Evolutionary conservation across 2,888 invertebrate species (phyloP).

Genomic region (Lamproptera curius): DNA sequence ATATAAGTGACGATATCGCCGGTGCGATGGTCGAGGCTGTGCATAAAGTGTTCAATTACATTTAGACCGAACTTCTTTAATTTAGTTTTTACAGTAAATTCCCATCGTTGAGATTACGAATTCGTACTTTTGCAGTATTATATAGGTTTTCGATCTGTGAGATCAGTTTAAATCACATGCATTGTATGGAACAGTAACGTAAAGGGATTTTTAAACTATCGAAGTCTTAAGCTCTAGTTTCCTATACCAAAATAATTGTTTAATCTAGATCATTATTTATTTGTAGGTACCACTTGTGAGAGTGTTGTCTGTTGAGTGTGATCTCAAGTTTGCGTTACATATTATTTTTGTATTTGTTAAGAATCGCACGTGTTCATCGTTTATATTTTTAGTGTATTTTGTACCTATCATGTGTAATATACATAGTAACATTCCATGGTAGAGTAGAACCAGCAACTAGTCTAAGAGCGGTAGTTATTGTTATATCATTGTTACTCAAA

Average conservation of each 20-base stretch:
- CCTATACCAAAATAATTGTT: constrained; percentile 70
- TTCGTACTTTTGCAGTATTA: constrained; percentile 65
- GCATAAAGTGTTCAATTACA: constrained; percentile 75
- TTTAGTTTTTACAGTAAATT: constrained; percentile 59
- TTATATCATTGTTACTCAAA: constrained; percentile 35
- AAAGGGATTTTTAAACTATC: constrained; percentile 32
- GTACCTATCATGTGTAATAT: constrained; percentile 50
- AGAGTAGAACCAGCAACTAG: constrained; percentile 64
- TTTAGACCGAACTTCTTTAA: constrained; percentile 49
- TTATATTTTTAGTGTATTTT: constrained; percentile 45
- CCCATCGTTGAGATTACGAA: constrained; percentile 71
- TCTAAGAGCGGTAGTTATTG: constrained; percentile 55
- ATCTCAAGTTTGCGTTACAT: constrained; percentile 62
- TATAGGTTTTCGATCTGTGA: constrained; percentile 48
- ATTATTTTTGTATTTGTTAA: constrained; percentile 42
- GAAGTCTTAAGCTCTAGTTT: constrained; percentile 60
- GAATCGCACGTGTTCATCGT: constrained; percentile 56
- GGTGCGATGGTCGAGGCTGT: constrained; percentile 70
- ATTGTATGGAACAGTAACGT: constrained; percentile 38
- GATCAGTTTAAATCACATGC: constrained; percentile 41
- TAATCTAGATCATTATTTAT: constrained; percentile 73
- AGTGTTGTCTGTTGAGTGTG: constrained; percentile 63
- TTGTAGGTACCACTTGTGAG: constrained; percentile 54
- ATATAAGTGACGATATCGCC: constrained; percentile 61
- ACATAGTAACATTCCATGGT: constrained; percentile 58